Conservation (phyloP, 2,797 vertebrate genomes). For the Knipowitschia caucasica region DNA sequence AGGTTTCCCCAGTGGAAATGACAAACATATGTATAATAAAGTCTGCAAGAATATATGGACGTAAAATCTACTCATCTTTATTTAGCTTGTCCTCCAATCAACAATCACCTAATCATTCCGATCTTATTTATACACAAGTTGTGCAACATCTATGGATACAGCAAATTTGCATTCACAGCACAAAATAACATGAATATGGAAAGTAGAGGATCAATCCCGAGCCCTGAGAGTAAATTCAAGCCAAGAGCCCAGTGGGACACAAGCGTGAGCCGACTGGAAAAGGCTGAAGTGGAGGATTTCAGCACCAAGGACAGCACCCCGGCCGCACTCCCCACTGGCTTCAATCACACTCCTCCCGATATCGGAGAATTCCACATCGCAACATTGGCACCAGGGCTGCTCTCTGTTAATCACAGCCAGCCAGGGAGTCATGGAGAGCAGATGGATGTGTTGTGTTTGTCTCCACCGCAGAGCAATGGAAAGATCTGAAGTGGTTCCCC, state of each 20-base stretch:
- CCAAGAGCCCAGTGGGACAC: slow-evolving; percentile 9
- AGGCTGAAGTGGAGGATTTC: slow-evolving; percentile 25
- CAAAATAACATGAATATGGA: slow-evolving; percentile 1
- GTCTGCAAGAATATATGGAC: too few species aligned
- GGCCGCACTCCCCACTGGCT: slow-evolving; percentile 21
- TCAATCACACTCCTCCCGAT: slow-evolving; percentile 26
- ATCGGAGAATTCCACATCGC: slow-evolving; percentile 15
- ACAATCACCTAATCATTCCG: too few species aligned
- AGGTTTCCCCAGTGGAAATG: too few species aligned
- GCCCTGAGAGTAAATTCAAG: slow-evolving; percentile 6
- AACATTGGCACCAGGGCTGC: slow-evolving; percentile 15
- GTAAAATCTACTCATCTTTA: too few species aligned
- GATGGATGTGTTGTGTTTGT: slow-evolving; percentile 22
- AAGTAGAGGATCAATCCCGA: not conserved
- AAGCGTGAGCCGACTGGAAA: slow-evolving; percentile 10
- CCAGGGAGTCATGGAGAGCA: slow-evolving; percentile 7
- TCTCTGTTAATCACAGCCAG: slow-evolving; percentile 18
- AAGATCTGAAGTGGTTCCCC: slow-evolving; percentile 3
- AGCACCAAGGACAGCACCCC: slow-evolving; percentile 55
- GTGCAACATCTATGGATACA: not conserved
- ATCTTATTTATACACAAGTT: not conserved
- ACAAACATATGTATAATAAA: too few species aligned
- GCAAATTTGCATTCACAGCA: not conserved
- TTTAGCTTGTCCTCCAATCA: too few species aligned
- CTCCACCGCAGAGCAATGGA: slow-evolving; percentile 9